These are phyloP conservation scores for Macrochelys suwanniensis DNA, from an alignment of 2,797 vertebrate genomes.

Conservation along the genomic window DNA sequence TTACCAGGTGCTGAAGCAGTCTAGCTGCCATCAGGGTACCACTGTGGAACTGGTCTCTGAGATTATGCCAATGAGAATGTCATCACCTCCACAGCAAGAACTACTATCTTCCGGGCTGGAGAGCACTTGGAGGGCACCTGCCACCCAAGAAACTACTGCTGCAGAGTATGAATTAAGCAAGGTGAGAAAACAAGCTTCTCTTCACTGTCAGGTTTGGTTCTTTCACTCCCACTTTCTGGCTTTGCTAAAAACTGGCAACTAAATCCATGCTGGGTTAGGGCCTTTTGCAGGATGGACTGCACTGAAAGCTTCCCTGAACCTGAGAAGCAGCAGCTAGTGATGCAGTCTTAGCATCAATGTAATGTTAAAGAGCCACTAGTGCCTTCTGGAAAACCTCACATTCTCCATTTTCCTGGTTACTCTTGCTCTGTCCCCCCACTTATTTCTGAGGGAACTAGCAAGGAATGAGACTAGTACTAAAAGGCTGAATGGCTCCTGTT, in stretches of 20 bases:
- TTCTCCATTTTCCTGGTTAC: not conserved
- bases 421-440: not conserved
- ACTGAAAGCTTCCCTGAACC: not conserved
- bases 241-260: not conserved
- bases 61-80: not conserved
- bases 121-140: not conserved
- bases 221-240: not conserved
- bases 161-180: not conserved
- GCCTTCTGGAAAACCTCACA: not conserved
- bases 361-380: not conserved
- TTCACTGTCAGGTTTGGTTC: not conserved
- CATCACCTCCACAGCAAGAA: not conserved
- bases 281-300: conserved; percentile 23
- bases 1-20: not conserved
- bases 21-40: not conserved
- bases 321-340: not conserved
- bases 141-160: not conserved
- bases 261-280: not conserved
- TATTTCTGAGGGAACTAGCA: not conserved
- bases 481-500: not conserved
- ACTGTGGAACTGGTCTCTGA: too few species aligned
- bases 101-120: not conserved
- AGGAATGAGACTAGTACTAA: not conserved
- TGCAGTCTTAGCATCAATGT: not conserved
- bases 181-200: not conserved